A percentile compares a stretch with the other conserved stretches of the same genome.
Conservation (phyloP, 2,797 vertebrate species). For the Propithecus perrieri region DNA sequence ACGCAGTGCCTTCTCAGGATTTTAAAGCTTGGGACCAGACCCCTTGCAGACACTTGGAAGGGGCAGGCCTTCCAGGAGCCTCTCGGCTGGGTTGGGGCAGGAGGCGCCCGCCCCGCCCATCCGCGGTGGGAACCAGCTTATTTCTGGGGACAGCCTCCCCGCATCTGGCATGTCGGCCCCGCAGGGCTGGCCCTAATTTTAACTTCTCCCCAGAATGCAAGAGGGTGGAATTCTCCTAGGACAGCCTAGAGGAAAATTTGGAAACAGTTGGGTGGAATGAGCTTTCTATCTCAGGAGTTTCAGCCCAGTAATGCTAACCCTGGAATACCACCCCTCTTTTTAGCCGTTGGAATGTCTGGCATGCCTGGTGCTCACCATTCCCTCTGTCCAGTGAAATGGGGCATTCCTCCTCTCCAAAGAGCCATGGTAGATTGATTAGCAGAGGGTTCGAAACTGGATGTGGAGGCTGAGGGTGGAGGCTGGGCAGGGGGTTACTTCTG, state of each 20-base stretch:
- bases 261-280: background rate
- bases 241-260: constrained; percentile 35
- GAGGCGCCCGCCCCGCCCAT: constrained; percentile 44
- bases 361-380: constrained; percentile 62
- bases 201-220: constrained; percentile 54
- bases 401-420: constrained; percentile 63
- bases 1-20: background rate
- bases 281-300: background rate
- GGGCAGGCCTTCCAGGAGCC: constrained; percentile 38
- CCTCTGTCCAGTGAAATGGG: background rate
- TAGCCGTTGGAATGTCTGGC: constrained; percentile 61
- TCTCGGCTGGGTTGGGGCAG: background rate
- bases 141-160: constrained; percentile 63
- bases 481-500: background rate
- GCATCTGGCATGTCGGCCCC: constrained; percentile 47
- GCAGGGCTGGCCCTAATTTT: constrained; percentile 60
- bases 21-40: constrained; percentile 55
- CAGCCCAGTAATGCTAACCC: background rate
- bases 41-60: constrained; percentile 29
- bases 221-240: constrained; percentile 29
- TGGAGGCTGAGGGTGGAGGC: background rate
- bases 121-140: constrained; percentile 61
- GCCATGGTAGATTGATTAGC: constrained; percentile 6
- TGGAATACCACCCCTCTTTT: background rate
- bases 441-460: background rate